Percentiles rank a stretch among this genome's conserved stretches.
Conservation (phyloP, 2,888 invertebrate genomes). For the Drosophila neonasuta region DNA sequence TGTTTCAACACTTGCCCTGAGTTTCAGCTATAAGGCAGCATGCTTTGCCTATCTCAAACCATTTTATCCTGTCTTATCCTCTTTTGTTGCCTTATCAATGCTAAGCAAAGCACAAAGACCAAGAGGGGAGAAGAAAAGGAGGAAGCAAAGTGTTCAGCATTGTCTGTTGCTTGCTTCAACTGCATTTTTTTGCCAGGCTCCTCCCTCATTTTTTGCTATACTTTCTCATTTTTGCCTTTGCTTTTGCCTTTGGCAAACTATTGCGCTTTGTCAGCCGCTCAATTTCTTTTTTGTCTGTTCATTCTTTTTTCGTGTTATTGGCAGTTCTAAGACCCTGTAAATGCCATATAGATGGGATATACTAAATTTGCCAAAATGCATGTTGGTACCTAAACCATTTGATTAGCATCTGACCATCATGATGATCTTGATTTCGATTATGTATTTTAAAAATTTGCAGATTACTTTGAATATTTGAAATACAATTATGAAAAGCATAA, state of each 20-base stretch:
- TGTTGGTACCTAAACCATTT: too few relatives aligned
- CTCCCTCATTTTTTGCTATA: background rate
- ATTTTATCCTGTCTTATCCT: background rate
- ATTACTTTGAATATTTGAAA: too few relatives aligned
- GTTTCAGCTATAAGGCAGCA: too few relatives aligned
- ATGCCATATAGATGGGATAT: background rate
- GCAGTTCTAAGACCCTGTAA: background rate
- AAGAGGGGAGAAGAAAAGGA: background rate
- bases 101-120: conserved; percentile 20
- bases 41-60: background rate
- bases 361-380: too few relatives aligned
- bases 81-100: conserved; percentile 11
- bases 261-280: conserved; percentile 49
- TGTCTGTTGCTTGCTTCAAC: conserved; percentile 1
- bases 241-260: conserved; percentile 17
- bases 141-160: conserved; percentile 5
- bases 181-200: conserved; percentile 8
- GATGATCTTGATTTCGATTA: too few relatives aligned
- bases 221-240: background rate
- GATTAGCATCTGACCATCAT: too few relatives aligned
- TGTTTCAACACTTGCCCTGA: too few relatives aligned
- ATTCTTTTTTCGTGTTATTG: background rate
- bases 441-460: too few relatives aligned
- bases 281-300: conserved; percentile 11
- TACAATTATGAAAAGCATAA: too few relatives aligned